Base-by-base conservation (phyloP, 2,797 vertebrate species). In the Cossypha dichroa region DNA sequence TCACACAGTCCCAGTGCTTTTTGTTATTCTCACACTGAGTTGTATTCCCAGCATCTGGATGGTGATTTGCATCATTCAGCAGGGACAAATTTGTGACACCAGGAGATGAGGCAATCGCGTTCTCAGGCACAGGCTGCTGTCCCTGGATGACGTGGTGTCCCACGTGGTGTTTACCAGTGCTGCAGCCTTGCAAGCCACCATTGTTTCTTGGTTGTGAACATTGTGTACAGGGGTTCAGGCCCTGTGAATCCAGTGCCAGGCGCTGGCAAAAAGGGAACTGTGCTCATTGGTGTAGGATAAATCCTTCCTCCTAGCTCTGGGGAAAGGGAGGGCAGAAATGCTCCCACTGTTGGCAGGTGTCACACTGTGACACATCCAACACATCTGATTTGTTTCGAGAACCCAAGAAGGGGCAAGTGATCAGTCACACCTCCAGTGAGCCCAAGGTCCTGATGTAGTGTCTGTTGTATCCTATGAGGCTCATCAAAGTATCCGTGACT, bases 101-200 rank as follows among this genome's bases (percentile, higher is more conserved):
- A 56, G 84, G 85, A 95, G 94, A 82, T 96, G 97, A 96, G 73
- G 92, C 90, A 69, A 78, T 75, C 54, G 8, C 3, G 3, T 86
- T 84, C 81, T 92, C 7, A 10, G 84, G 90, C 20, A 4, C 45
- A 15, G 69, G 80, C 88, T 90, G 94, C 90, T 10, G 7, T 87
- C 78, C 88, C 85, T 88, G 76, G 62, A 3, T 96, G 91, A 94
- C 13, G 54, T 96, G 97, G 85, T 95, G 95, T 94, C 88, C 88
- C 89, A 67, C 23, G 87, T 93, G 77, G 94, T 98, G 88, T 98
- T 97, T 96, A 95, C 87, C 84, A 95, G 90, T 67, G 74, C 94
- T 46, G 85, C 20, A 52, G 73, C 63, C 78, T 96, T 94, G 85
- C 92, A 96, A 93, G 90, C 49, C 91, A 81, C 93, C 94, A 96